A percentile compares a stretch with the other conserved stretches of the same genome.
Evolutionary conservation across 2,888 invertebrate genomes (phyloP).

Genomic region (Cataglyphis albicans): DNA sequence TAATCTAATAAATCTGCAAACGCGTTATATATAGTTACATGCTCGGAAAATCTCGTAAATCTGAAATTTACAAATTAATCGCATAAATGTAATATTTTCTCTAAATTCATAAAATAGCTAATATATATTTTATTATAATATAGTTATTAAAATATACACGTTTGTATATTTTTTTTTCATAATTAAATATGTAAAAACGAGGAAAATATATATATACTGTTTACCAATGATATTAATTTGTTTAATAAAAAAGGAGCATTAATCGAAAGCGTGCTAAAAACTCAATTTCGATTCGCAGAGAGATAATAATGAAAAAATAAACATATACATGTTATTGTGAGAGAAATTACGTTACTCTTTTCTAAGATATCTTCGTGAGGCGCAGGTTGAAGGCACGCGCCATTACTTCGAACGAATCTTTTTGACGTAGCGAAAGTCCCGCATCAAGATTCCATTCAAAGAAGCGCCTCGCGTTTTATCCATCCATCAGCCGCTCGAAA

Average conservation of each 20-base stretch:
- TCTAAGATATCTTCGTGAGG: conserved; percentile 9
- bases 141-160: neutral
- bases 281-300: conserved; percentile 2
- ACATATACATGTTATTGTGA: conserved; percentile 1
- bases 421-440: conserved; percentile 48
- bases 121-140: neutral
- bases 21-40: neutral
- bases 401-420: conserved; percentile 56
- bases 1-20: conserved; percentile 15
- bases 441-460: conserved; percentile 61
- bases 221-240: neutral
- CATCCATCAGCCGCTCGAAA: conserved; percentile 54
- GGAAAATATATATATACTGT: neutral
- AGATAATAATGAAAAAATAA: neutral
- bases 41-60: neutral
- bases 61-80: neutral
- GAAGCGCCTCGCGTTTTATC: conserved; percentile 59
- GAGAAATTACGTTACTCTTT: conserved; percentile 47
- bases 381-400: conserved; percentile 50
- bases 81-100: neutral
- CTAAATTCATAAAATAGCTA: neutral
- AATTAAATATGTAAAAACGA: neutral
- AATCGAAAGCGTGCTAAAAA: neutral
- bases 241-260: neutral
- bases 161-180: neutral